Base-by-base conservation (phyloP, 2,888 invertebrate species). In the Drosophila buzzatii region DNA sequence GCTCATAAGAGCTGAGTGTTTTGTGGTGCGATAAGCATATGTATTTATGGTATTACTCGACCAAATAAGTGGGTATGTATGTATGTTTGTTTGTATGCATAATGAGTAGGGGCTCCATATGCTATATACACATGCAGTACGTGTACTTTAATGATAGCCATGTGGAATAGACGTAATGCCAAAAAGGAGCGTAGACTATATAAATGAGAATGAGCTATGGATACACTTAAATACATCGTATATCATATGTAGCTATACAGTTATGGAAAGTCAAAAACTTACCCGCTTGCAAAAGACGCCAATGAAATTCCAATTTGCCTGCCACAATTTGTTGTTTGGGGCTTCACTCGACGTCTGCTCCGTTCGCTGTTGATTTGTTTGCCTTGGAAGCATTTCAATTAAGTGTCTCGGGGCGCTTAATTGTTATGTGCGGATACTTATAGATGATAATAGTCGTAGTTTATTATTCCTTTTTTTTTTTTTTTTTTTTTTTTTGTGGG, bases 321-420 rank as follows among this genome's bases (percentile, higher is more conserved):
- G 62, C 61, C 75, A 56, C 66, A 57, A 69, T 75, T 45, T 63
- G 52, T 39, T 63, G 56, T 42, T 55, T 55, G 58, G 45, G 41
- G 69, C 31, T 49, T 57, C 55, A 14, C 6, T 41, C 14, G 35
- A 31, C 16, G 53, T 53, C 62, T 16, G 35, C 56, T 12, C 69
- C 51, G 58, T 59, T 59, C 20, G 49, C 12, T 16, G 53, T 53
- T 67, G 81, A 85, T 85, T 88, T 64, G 58, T 80, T 81, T 70
- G 85, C 80, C 80, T 69, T 78, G 70, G 81, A 7, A 80, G 82
- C 89, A 80, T 80, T 85, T 85, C 84, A 85, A 85, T 85, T 88
- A 85, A 81, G 70, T 62, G 59, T 69, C 78, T 81, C 81, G 70
- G 63, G 63, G 70, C 72, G 73, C 70, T 81, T 83, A 81, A 86